A percentile compares a stretch with the other conserved stretches of the same genome.
These are phyloP conservation scores for Pseudocheirus occidentalis DNA, from an alignment of 2,797 vertebrate genomes.

Conservation along the genomic window DNA sequence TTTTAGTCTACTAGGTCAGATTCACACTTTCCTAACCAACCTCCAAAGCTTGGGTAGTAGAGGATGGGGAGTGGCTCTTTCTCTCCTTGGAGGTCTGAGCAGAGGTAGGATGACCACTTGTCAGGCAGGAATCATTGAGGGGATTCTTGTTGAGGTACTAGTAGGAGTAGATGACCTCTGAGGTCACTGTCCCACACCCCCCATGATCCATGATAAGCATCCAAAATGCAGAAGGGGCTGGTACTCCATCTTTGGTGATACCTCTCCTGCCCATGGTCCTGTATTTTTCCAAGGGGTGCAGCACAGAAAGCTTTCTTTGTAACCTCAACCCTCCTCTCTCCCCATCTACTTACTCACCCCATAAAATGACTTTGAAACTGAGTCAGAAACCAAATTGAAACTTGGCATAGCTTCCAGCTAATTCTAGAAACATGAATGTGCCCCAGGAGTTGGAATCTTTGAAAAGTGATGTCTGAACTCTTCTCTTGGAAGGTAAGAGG, in stretches of 20 bases:
- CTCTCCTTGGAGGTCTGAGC: background rate
- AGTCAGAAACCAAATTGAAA: conserved; percentile 50
- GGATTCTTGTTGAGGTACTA: background rate
- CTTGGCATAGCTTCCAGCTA: background rate
- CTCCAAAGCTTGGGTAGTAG: background rate
- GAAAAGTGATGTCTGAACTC: background rate
- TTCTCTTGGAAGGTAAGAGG: background rate
- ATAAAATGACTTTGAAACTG: background rate
- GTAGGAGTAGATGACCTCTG: background rate
- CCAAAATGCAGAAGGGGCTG: background rate
- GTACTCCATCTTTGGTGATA: background rate
- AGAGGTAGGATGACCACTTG: background rate
- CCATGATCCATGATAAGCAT: background rate
- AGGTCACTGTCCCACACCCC: too few relatives aligned
- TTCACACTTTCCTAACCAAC: background rate
- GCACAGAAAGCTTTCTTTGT: background rate
- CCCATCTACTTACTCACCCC: background rate
- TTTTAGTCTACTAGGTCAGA: background rate
- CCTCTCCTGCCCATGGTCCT: background rate
- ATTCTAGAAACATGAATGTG: background rate
- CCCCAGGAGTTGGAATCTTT: background rate
- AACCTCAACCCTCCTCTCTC: background rate
- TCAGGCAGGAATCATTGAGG: background rate
- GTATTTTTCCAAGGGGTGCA: background rate
- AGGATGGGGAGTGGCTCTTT: background rate